Evolutionary conservation across 92 coral and sea anemone genomes (phyloP), one percentile per base, ranked within the genome.

Genomic region (Epizoanthus illoricatus): DNA sequence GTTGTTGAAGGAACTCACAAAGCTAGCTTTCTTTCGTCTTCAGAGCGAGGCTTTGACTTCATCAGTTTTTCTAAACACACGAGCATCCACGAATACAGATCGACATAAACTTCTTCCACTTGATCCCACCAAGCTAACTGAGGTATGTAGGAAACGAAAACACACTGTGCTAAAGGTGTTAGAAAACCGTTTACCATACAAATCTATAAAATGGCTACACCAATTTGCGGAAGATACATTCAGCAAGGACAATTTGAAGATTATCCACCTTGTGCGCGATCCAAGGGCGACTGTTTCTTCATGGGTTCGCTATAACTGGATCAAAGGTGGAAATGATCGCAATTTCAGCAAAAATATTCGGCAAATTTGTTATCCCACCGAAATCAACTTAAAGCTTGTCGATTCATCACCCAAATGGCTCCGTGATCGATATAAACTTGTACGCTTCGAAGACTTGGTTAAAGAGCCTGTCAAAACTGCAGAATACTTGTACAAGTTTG

Each of bases 251-350:
- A 36, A 76, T 65, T 61, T 84, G 28, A 61, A 65, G 41, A 19
- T 84, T 19, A 74, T 84, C 33, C 87, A 84, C 64, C 80, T 84
- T 18, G 73, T 84, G 18, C 87, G 87, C 17, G 87, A 84, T 65
- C 87, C 87, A 41, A 75, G 87, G 43, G 65, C 57, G 16, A 21
- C 41, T 7, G 64, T 65, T 13, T 47, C 60, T 42, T 84, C 87
- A 2, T 61, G 79, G 83, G 47, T 65, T n/a, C 80, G 74, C 8
- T 78, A 73, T 42, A 67, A 78, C 61, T 84, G 87, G 74, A 74
- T 84, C 80, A 45, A 67, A 7, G 83, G 65, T 8, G 65, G 69
- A 61, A 74, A 63, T 62, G 73, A 56, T n/a, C 28, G 10, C n/a
- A 23, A 42, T 7, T 68, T 59, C 9, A 69, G 57, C 21, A 21